phyloP scores from a whole-genome alignment of 2,113 vertebrate species.

The Siphamia tubifer region DNA sequence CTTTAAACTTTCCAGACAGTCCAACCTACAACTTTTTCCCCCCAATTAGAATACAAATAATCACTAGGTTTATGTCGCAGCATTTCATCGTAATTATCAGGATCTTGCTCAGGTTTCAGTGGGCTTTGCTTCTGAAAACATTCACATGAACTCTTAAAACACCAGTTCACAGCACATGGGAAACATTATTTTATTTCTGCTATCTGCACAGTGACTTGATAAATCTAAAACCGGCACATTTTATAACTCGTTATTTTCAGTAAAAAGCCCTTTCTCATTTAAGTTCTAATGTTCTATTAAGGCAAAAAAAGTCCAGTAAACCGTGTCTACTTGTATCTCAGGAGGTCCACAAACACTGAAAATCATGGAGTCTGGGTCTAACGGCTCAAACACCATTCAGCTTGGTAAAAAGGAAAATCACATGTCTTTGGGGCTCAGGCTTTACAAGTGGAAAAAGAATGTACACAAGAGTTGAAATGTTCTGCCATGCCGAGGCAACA shows the following conservation, averaged over 20 bases:
- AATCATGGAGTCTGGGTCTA: neutral
- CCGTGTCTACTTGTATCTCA: neutral
- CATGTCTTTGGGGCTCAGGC: slow-evolving; percentile 8
- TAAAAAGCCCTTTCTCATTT: slow-evolving; percentile 41
- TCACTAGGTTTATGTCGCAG: neutral
- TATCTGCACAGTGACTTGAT: neutral
- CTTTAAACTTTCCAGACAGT: neutral
- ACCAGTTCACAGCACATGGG: slow-evolving; percentile 7
- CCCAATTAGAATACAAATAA: neutral
- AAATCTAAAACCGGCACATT: slow-evolving; percentile 36
- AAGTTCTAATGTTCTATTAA: slow-evolving; percentile 50
- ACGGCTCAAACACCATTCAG: slow-evolving; percentile 14
- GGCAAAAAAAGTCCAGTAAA: slow-evolving; percentile 47
- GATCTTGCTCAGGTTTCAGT: neutral
- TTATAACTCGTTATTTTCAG: neutral
- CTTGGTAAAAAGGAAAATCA: neutral
- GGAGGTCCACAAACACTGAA: slow-evolving; percentile 9
- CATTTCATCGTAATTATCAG: neutral
- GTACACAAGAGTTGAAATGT: neutral
- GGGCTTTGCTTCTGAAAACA: neutral
- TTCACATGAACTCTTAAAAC: neutral
- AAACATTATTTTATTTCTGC: slow-evolving; percentile 58
- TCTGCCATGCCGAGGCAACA: neutral
- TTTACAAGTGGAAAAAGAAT: slow-evolving; percentile 21
- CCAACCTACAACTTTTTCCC: neutral